A percentile compares a stretch with the other conserved stretches of the same genome.
phyloP scores from a whole-genome alignment of 2,888 invertebrate species.

The Scelioninae gen. 1 region DNA sequence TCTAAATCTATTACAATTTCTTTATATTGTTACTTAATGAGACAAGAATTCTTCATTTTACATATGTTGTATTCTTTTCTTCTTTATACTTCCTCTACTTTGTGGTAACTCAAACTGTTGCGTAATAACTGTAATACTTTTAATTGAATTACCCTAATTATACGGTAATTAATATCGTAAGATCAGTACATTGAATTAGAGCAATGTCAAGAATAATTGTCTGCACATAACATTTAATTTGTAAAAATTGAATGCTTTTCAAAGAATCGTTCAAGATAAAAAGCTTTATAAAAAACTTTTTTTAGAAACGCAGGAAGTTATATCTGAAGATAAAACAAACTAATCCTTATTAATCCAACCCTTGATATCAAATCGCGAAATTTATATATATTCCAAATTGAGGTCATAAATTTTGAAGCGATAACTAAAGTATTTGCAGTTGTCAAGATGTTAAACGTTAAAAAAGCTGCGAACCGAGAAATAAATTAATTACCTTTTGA shows the following conservation, averaged over 20 bases:
- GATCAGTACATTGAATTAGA: constrained; percentile 7
- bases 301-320: constrained; percentile 20
- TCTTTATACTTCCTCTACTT: constrained; percentile 25
- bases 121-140: constrained; percentile 35
- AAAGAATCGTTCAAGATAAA: constrained; percentile 7
- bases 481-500: constrained; percentile 3
- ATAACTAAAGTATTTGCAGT: not conserved
- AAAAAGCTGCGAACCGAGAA: not conserved
- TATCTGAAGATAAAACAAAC: constrained; percentile 3
- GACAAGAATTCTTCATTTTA: constrained; percentile 1
- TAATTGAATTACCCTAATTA: constrained; percentile 44
- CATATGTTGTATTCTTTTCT: constrained; percentile 17
- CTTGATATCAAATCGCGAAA: constrained; percentile 1
- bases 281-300: constrained; percentile 21
- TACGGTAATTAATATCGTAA: constrained; percentile 32
- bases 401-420: constrained; percentile 1
- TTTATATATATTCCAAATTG: constrained; percentile 15
- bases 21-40: constrained; percentile 9
- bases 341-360: not conserved
- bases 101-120: constrained; percentile 16
- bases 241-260: constrained; percentile 3
- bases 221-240: not conserved
- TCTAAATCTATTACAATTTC: constrained; percentile 10
- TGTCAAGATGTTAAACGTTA: not conserved
- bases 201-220: not conserved